Evolutionary conservation across 2,113 vertebrate genomes (phyloP).

Genomic region (sheep (Ovis aries)): ARS-UI_Ramb_v3.0 NC_056080.1:41506001-41506500

Average conservation of each 20-base stretch:
- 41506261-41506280: not conserved
- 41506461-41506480: not conserved
- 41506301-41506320: not conserved
- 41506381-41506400: not conserved
- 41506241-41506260: not conserved
- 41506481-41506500: not conserved
- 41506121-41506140: not conserved
- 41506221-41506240: slow-evolving; percentile 27
- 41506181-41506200: not conserved
- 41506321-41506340: not conserved
- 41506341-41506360: not conserved
- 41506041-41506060: not conserved
- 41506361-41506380: not conserved
- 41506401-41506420: not conserved
- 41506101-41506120: not conserved
- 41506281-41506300: not conserved
- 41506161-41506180: not conserved
- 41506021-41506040: not conserved
- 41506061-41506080: not conserved
- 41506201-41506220: too few species aligned
- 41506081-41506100: not conserved
- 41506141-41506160: not conserved
- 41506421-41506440: not conserved
- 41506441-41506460: not conserved
- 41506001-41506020: not conserved